Base-by-base conservation (phyloP, 1,140 invertebrate genomes). In the Diachasma alloeum region DNA sequence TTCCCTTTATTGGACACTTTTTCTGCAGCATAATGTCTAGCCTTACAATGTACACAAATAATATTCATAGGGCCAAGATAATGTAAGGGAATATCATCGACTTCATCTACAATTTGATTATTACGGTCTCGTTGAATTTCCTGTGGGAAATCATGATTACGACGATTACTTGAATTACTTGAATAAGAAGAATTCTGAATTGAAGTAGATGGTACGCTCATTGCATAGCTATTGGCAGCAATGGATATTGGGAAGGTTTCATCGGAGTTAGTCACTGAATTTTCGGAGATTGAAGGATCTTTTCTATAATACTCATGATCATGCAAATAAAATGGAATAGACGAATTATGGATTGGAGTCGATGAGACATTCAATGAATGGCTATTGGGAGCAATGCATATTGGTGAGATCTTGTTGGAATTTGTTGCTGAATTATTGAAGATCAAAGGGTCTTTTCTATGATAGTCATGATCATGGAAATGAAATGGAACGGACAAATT, bases 1-100 rank as follows among this genome's bases (percentile, higher is more conserved):
- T 72, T 67, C 10, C 59, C 0, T 68, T 70, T 77, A 26, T 77
- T 77, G 3, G 69, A 53, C 0, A 77, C 75, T 77, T 72, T 72
- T 37, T 66, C 53, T 13, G 69, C 72, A 10, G 36, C 15, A 46
- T 72, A 77, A 72, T 77, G 75, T 67, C 26, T 36, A 17, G 75
- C 75, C 4, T 48, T 67, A 48, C 75, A 76, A 44, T 76, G 68
- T 31, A 19, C 59, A 42, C 75, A 77, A 11, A 72, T 37, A 37
- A 59, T 39, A 72, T 24, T 72, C 75, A 77, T 77, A 31, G 19
- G 9, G 42, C 75, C 75, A 36, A 10, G 42, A 13, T 77, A 72
- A 67, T 72, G 75, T 31, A 70, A 46, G 6, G 24, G 63, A 70
- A 70, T 13, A 36, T 46, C 39, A 70, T 19, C 19, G 10, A 13